Conservation (phyloP, 2,797 vertebrate species). For the Gymnothorax javanicus region DNA sequence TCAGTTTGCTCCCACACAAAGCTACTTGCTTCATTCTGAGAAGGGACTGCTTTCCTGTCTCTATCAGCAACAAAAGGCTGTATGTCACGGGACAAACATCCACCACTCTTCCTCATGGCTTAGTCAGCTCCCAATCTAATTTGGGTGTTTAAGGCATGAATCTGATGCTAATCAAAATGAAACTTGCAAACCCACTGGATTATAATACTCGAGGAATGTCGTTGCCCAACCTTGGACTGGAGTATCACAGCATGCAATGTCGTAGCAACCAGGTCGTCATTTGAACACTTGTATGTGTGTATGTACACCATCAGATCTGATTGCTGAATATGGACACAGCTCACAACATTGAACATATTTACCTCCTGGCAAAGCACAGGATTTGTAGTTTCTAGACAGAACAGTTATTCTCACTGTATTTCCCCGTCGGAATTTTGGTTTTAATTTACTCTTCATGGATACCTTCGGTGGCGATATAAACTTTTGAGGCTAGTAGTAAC, state of each 20-base stretch:
- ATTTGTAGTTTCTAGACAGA: neutral
- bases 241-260: neutral
- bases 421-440: neutral
- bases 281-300: neutral
- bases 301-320: neutral
- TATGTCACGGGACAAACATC: neutral
- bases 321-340: neutral
- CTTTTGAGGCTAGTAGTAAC: no score
- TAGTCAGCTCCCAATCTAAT: conserved; percentile 14
- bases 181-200: neutral
- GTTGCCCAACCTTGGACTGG: neutral
- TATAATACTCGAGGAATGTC: neutral
- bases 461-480: neutral
- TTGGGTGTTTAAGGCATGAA: neutral
- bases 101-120: neutral
- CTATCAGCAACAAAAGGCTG: neutral
- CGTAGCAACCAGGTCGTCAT: neutral
- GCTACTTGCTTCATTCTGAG: neutral
- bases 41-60: neutral
- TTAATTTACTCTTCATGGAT: neutral
- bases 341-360: neutral
- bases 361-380: neutral
- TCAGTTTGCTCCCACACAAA: neutral
- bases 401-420: neutral
- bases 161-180: neutral